These are phyloP conservation scores for Macrocentrus cingulum DNA, from an alignment of 1,140 invertebrate species.

Conservation along the genomic window DNA sequence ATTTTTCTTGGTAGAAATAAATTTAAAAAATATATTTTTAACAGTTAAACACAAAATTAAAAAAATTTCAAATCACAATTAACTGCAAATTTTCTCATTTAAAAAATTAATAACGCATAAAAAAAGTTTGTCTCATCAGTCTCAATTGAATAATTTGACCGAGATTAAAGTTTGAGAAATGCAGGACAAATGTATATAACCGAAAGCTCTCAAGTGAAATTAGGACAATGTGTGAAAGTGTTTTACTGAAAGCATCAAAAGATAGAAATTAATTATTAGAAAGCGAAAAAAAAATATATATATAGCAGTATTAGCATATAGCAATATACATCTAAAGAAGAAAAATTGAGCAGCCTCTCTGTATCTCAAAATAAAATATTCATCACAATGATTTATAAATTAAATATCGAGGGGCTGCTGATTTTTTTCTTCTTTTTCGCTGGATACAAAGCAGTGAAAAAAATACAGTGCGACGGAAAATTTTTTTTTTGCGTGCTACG, in stretches of 20 bases:
- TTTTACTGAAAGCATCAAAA: neutral
- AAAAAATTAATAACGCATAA: too few relatives aligned
- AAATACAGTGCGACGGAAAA: constrained; percentile 16
- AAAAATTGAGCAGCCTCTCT: constrained; percentile 15
- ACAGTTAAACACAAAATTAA: too few relatives aligned
- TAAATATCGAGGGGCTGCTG: neutral
- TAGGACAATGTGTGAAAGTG: constrained; percentile 23
- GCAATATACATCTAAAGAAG: neutral
- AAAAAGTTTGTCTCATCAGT: too few relatives aligned
- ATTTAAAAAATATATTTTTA: too few relatives aligned
- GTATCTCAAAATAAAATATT: neutral
- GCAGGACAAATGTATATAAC: neutral
- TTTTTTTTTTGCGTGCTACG: constrained; percentile 50
- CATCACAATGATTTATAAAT: neutral
- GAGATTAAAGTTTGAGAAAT: neutral
- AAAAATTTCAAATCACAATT: too few relatives aligned
- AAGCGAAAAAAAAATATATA: constrained; percentile 23
- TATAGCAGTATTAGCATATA: neutral
- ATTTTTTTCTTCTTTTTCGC: too few relatives aligned
- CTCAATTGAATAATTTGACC: neutral
- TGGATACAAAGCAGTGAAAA: neutral
- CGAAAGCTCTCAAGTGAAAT: constrained; percentile 20
- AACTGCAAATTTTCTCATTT: too few relatives aligned
- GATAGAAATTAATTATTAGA: constrained; percentile 21
- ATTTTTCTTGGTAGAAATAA: too few relatives aligned